Conservation (phyloP, 2,888 invertebrate species). For the Cryptops parisi region DNA sequence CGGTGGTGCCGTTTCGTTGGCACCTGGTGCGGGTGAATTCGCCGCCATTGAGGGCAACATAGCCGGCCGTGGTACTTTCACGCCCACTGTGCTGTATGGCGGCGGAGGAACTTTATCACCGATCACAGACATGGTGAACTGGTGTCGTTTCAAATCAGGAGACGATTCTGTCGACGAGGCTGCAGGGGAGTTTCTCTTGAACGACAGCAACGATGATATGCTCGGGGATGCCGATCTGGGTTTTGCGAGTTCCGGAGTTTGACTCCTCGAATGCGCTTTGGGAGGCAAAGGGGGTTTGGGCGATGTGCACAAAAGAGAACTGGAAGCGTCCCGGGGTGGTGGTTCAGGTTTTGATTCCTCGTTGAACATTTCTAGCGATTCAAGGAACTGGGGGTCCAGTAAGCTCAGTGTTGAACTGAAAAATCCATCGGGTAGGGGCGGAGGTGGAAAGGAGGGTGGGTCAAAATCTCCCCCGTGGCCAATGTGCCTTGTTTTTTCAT, state of each 20-base stretch:
- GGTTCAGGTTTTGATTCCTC: neutral
- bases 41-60: neutral
- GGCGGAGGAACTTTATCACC: neutral
- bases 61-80: neutral
- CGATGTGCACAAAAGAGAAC: neutral
- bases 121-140: neutral
- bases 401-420: neutral
- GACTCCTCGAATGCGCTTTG: neutral
- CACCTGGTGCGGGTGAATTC: neutral
- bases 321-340: neutral
- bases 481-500: neutral
- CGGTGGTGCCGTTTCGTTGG: neutral
- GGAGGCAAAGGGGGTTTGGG: slow-evolving; percentile 5
- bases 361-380: neutral
- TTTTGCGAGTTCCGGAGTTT: neutral
- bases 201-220: neutral
- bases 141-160: neutral
- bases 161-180: neutral
- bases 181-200: neutral
- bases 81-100: neutral
- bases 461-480: slow-evolving; percentile 5
- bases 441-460: slow-evolving; percentile 10
- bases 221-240: neutral
- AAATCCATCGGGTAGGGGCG: slow-evolving; percentile 11
- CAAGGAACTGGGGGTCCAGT: neutral